Percentiles rank a stretch among this genome's conserved stretches.
phyloP scores from a whole-genome alignment of 2,888 invertebrate genomes.

The Erebia ligea region DNA sequence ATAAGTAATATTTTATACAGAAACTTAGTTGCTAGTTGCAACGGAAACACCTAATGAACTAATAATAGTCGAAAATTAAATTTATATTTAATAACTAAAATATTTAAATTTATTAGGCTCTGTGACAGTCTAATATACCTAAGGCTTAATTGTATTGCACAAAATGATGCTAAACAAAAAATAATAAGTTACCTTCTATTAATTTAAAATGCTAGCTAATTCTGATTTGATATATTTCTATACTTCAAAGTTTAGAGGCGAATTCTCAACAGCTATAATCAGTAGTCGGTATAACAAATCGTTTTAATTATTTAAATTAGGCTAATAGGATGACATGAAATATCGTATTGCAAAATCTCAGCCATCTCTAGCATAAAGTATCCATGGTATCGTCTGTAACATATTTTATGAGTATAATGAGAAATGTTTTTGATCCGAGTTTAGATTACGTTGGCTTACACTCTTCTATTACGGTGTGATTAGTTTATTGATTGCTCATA shows the following conservation, averaged over 20 bases:
- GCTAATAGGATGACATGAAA: neutral
- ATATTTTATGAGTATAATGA: neutral
- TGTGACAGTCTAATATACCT: neutral
- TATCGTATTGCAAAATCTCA: constrained; percentile 4
- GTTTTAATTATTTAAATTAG: constrained; percentile 11
- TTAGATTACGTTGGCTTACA: constrained; percentile 4
- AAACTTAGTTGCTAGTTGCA: constrained; percentile 25
- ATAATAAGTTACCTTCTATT: neutral
- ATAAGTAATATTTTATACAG: constrained; percentile 33
- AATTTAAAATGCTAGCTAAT: neutral
- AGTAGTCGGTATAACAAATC: neutral
- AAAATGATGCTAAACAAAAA: neutral
- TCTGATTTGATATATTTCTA: neutral
- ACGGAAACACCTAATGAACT: constrained; percentile 41
- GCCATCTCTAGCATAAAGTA: constrained; percentile 8
- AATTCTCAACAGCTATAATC: neutral
- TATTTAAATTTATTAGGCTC: neutral
- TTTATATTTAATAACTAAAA: constrained; percentile 10
- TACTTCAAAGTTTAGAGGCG: neutral
- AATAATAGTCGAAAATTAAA: constrained; percentile 39
- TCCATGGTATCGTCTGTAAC: neutral
- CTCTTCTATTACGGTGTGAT: constrained; percentile 3
- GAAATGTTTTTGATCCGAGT: neutral
- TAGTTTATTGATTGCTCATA: constrained; percentile 6
- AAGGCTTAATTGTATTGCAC: neutral